Base-by-base conservation (phyloP, 1,140 invertebrate genomes). In the Callitettix versicolor region DNA sequence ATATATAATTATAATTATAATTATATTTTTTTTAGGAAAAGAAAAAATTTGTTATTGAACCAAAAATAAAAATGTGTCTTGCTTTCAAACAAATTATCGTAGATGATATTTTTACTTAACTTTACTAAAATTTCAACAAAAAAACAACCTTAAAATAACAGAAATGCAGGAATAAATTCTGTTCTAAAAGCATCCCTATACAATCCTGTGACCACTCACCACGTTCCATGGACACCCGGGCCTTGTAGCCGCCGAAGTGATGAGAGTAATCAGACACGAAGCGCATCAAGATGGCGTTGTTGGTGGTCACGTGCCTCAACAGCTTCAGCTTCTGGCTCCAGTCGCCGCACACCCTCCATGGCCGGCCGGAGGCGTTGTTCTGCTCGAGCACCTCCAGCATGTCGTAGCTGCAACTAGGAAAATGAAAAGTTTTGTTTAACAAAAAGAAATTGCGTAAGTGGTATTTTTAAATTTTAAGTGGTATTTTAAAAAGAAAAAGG, bases 191-290 rank as follows among this genome's bases (percentile, higher is more conserved):
- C n/a, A n/a, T n/a, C n/a, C n/a, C n/a, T n/a, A n/a, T n/a, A n/a
- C n/a, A n/a, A n/a, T n/a, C n/a, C n/a, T n/a, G n/a, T n/a, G n/a
- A 24, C 2, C 30, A 72, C 76, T 78, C 65, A 86, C 84, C 79
- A 67, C 80, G 80, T 65, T 82, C 76, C 60, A 82, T 74, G 5
- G 76, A 78, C 34, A 84, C 72, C 49, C 77, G 75, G 0, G 80
- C 78, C 60, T 81, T 77, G 63, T 80, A 88, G 7, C 86, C 85
- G 6, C 78, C 76, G 63, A 75, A 84, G 64, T 80, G 78, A 61
- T 84, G 77, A 0, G 82, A 84, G 61, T 82, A 82, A 67, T 89
- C 86, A 0, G 82, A 79, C 14, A 73, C 68, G 64, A 88, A 87
- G 38, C 73, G 71, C 40, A 88, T 65, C n/a, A 72, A 69, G 6